Percentiles rank a stretch among this genome's conserved stretches.
Conservation (phyloP, 1,140 invertebrate genomes). For the Lordiphosa stackelbergi region DNA sequence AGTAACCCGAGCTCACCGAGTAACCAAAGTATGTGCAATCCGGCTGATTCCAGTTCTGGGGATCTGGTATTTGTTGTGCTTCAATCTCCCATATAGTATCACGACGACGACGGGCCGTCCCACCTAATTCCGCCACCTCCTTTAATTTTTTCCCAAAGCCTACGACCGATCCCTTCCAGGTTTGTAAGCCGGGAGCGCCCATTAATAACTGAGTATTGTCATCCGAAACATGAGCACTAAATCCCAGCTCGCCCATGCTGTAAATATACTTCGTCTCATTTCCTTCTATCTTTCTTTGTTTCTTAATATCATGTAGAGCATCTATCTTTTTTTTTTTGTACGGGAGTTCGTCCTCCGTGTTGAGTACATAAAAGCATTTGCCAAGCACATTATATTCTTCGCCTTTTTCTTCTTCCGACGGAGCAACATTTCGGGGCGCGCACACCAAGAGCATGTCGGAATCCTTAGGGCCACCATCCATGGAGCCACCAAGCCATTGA, state of each 20-base stretch:
- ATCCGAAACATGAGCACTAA: conserved; percentile 79
- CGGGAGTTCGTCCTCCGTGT: conserved; percentile 41
- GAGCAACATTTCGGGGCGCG: conserved; percentile 63
- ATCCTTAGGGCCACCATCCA: conserved; percentile 68
- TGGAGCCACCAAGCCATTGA: conserved; percentile 72
- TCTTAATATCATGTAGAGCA: conserved; percentile 36
- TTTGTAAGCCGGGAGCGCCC: conserved; percentile 80
- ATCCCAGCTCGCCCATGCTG: conserved; percentile 79
- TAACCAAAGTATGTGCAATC: conserved; percentile 75
- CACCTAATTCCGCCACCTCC: no score
- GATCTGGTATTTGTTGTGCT: conserved; percentile 28
- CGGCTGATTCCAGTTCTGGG: conserved; percentile 38
- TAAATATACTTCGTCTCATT: conserved; percentile 73
- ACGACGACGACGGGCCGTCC: no score
- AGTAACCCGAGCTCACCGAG: conserved; percentile 63
- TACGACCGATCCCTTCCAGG: conserved; percentile 78
- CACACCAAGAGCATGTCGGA: conserved; percentile 68
- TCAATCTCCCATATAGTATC: no score
- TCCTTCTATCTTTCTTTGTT: neutral
- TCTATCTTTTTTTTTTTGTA: accelerated
- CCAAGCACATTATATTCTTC: conserved; percentile 77
- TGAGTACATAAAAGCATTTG: conserved; percentile 76
- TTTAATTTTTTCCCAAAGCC: conserved; percentile 11
- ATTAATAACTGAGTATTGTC: conserved; percentile 78
- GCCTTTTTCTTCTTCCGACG: conserved; percentile 36